Evolutionary conservation across 2,797 vertebrate species (phyloP).

Genomic region (Parauchenoglanis ngamensis): DNA sequence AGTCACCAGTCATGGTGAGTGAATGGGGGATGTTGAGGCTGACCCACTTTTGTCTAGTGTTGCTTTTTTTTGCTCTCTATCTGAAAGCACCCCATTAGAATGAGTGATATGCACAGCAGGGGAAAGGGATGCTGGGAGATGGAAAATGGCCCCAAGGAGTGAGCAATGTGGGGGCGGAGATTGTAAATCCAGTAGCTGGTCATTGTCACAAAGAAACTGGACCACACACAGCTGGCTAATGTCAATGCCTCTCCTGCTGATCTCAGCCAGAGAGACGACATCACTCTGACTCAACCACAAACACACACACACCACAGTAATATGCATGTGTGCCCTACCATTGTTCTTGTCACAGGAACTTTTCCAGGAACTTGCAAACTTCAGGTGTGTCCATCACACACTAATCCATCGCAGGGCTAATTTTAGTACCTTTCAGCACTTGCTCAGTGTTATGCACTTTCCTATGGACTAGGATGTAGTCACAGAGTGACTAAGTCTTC

Average conservation of each 20-base stretch:
- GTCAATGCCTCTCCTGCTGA: conserved; percentile 23
- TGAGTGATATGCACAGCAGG: conserved; percentile 56
- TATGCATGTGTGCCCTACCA: not conserved
- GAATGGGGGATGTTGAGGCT: conserved; percentile 28
- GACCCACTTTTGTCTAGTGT: conserved; percentile 56
- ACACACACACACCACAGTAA: not conserved
- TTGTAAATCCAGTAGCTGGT: conserved; percentile 58
- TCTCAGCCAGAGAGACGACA: conserved; percentile 25
- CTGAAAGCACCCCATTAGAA: conserved; percentile 57
- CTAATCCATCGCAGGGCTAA: not conserved
- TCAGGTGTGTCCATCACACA: not conserved
- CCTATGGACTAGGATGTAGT: not conserved
- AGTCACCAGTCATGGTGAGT: not conserved
- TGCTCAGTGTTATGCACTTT: not conserved
- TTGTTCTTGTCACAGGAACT: not conserved
- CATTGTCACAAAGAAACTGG: conserved; percentile 44
- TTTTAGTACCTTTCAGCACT: not conserved
- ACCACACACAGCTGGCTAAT: conserved; percentile 36
- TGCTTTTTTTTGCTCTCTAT: conserved; percentile 22
- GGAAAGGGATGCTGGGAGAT: conserved; percentile 62
- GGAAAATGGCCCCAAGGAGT: conserved; percentile 66
- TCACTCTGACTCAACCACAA: not conserved
- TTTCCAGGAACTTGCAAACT: not conserved
- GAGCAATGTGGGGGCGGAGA: conserved; percentile 59
- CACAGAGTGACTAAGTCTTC: not conserved